Percentiles rank a stretch among this genome's conserved stretches.
Conservation (phyloP, 2,113 vertebrate genomes). For the Sturnira hondurensis region DNA sequence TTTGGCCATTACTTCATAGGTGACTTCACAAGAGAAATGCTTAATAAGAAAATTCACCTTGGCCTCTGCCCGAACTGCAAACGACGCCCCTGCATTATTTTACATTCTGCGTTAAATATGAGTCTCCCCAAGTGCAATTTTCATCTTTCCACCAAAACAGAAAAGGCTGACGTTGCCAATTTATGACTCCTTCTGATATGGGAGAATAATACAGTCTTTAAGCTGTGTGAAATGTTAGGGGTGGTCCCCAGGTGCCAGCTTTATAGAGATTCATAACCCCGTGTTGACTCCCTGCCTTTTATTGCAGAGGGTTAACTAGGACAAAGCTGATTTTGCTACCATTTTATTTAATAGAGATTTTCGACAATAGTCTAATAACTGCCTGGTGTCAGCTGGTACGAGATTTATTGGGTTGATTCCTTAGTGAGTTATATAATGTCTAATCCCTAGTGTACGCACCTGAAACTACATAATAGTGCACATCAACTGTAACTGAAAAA, state of each 20-base stretch:
- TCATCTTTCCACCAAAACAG: not conserved
- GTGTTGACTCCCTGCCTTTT: not conserved
- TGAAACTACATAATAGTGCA: not conserved
- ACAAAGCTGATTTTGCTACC: not conserved
- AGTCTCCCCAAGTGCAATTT: not conserved
- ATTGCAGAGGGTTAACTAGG: not conserved
- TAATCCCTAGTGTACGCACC: not conserved
- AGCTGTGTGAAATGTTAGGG: not conserved
- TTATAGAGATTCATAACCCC: not conserved
- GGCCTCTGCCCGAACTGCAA: not conserved
- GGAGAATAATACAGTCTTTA: not conserved
- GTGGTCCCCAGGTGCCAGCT: not conserved
- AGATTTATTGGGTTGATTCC: not conserved
- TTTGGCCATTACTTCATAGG: slow-evolving; percentile 31
- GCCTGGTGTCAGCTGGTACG: not conserved
- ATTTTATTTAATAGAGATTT: not conserved
- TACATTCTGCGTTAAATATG: not conserved
- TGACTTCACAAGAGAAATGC: not conserved
- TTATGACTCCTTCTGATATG: not conserved
- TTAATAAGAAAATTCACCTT: slow-evolving; percentile 19
- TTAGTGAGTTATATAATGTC: not conserved
- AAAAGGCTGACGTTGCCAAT: not conserved
- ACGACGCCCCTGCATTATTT: not conserved
- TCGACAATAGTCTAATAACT: not conserved
- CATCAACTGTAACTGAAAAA: not conserved